phyloP scores from a whole-genome alignment of 2,113 vertebrate species.

The Cygnus buccinator region DNA sequence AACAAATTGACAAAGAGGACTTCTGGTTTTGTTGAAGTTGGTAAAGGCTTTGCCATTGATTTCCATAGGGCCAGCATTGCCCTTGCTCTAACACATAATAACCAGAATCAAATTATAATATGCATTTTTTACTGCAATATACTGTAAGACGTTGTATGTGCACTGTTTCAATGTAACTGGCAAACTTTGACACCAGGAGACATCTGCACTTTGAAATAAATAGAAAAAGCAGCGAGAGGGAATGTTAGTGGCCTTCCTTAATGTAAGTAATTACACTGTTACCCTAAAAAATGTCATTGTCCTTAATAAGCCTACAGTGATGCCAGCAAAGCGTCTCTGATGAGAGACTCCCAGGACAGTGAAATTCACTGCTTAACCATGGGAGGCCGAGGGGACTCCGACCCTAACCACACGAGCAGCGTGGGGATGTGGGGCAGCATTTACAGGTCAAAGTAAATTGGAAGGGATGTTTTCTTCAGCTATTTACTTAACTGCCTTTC shows the following conservation, averaged over 20 bases:
- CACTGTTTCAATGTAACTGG: neutral
- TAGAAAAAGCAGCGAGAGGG: neutral
- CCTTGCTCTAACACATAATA: neutral
- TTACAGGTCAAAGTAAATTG: neutral
- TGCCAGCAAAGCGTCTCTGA: neutral
- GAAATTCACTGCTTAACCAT: neutral
- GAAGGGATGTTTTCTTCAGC: neutral
- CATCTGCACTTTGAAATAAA: neutral
- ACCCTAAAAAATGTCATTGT: neutral
- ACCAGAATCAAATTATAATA: neutral
- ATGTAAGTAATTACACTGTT: neutral
- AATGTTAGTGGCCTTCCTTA: neutral
- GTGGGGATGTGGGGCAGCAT: neutral
- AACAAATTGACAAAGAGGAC: neutral
- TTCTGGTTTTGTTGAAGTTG: neutral
- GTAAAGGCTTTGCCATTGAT: neutral
- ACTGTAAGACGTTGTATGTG: neutral
- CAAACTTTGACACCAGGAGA: neutral
- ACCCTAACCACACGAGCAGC: neutral
- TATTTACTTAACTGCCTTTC: slow-evolving; percentile 20
- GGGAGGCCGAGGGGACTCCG: neutral
- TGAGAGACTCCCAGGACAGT: neutral
- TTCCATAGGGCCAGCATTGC: neutral
- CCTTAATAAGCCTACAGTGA: neutral
- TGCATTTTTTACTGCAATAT: neutral